Evolutionary conservation across 2,113 vertebrate genomes (phyloP), one percentile per base, ranked within the genome.

Genomic region (Atrichornis clamosus): DNA sequence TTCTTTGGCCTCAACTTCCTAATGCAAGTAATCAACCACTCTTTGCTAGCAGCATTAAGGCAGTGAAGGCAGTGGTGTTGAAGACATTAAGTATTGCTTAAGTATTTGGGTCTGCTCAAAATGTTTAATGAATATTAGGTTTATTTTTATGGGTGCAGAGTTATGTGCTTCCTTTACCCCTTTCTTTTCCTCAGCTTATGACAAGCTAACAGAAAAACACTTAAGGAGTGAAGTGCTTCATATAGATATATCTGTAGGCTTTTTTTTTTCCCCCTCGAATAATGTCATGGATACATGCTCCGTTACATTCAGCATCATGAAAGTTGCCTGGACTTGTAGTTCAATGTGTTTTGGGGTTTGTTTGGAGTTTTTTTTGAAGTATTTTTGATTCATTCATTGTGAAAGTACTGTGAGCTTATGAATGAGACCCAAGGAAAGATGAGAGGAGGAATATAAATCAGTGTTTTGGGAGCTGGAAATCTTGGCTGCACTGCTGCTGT

Each of bases 1-100:
- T 85, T 93, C 42, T 42, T 83, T 74, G 93, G 91, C 84, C 46
- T 80, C 59, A 28, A 13, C 87, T 94, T 90, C 78, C 75, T 93
- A 28, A 42, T 21, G 39, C 39, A 27, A 86, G 56, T 67, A 62
- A 60, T 84, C 75, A 69, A 53, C 74, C 37, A 2, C 46, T 73
- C 67, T 76, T 84, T 56, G 62, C 22, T 77, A 92, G 44, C 50
- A 49, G 6, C 16, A 2, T 27, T 53, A 44, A 82, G 58, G 37
- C 26, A 23, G 85, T 79, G 47, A 67, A 75, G 52, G 67, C 56
- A 27, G 39, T 30, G 56, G 47, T 81, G 82, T 15, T 95, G 82
- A 81, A 93, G 65, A 84, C n/a, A 33, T 83, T 79, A 50, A 73
- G 52, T 16, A 17, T 28, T 70, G 42, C 42, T 77, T 2, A 65